Evolutionary conservation across 2,113 vertebrate genomes (phyloP).

Genomic region (Cricetomys ansorgei): DNA sequence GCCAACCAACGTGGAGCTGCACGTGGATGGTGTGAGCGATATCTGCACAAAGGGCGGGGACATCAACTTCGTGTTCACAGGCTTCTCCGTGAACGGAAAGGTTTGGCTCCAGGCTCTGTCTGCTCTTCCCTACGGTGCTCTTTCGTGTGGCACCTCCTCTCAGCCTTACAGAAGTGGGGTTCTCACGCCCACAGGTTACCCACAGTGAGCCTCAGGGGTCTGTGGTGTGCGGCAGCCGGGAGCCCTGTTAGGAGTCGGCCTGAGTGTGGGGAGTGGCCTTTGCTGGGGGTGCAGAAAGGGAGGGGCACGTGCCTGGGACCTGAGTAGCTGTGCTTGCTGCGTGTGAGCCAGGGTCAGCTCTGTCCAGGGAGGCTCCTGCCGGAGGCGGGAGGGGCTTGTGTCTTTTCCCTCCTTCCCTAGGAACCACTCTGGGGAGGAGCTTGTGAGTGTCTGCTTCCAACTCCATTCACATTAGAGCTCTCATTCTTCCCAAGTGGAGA

Average conservation of each 20-base stretch:
- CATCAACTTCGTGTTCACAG: slow-evolving; percentile 98
- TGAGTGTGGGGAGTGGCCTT: neutral
- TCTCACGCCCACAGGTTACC: neutral
- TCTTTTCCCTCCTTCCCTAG: neutral
- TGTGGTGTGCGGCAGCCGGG: neutral
- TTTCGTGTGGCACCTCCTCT: neutral
- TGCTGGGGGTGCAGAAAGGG: neutral
- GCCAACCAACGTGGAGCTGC: slow-evolving; percentile 95
- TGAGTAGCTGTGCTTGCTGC: neutral
- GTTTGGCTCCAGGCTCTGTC: slow-evolving; percentile 81
- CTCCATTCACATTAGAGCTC: fast-evolving
- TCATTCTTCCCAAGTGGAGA: fast-evolving
- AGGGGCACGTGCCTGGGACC: neutral
- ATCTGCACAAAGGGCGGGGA: slow-evolving; percentile 98
- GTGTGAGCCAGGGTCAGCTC: neutral
- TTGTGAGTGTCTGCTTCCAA: neutral
- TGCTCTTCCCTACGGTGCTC: neutral
- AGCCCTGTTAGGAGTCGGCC: neutral
- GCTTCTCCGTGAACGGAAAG: slow-evolving; percentile 96
- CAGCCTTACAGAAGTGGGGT: neutral
- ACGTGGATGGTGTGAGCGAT: slow-evolving; percentile 96
- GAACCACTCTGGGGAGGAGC: neutral
- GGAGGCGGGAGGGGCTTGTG: neutral
- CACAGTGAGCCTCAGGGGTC: neutral
- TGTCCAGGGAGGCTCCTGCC: neutral